These are phyloP conservation scores for Hystrix brachyura DNA, from an alignment of 2,113 vertebrate genomes.

Conservation along the genomic window DNA sequence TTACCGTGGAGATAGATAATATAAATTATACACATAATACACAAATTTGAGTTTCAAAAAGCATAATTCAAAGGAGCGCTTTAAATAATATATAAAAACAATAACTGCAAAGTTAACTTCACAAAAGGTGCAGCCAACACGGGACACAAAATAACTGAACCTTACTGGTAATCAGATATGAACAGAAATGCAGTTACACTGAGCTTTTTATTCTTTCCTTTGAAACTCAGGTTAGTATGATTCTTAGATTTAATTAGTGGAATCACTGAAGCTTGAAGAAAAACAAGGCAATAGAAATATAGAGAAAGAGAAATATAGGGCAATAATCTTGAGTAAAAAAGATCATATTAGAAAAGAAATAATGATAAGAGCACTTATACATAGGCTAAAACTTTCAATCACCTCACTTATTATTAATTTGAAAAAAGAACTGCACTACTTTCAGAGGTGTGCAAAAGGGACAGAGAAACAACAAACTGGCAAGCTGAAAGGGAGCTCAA, in stretches of 20 bases:
- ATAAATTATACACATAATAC: conserved; percentile 24
- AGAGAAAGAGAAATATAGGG: neutral
- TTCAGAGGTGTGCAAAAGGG: neutral
- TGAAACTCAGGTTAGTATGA: conserved; percentile 60
- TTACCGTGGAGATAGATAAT: conserved; percentile 27
- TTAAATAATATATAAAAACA: conserved; percentile 56
- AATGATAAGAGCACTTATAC: neutral
- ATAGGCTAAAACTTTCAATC: conserved; percentile 21
- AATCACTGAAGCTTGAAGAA: conserved; percentile 68
- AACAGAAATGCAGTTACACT: neutral
- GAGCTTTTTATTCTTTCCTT: conserved; percentile 22
- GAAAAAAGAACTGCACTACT: neutral
- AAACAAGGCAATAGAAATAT: neutral
- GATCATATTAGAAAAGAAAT: conserved; percentile 59
- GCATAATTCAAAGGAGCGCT: conserved; percentile 22
- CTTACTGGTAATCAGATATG: conserved; percentile 36
- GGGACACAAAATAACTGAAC: neutral
- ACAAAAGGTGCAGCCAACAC: neutral
- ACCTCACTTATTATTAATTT: conserved; percentile 47
- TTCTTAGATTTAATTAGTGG: conserved; percentile 69
- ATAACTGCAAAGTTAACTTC: conserved; percentile 32
- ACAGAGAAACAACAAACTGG: neutral
- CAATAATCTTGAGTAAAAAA: conserved; percentile 62
- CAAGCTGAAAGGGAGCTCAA: neutral
- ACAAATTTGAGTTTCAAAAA: conserved; percentile 18